Evolutionary conservation across 2,888 invertebrate genomes (phyloP), one percentile per base, ranked within the genome.

Genomic region (Clivina fossor): DNA sequence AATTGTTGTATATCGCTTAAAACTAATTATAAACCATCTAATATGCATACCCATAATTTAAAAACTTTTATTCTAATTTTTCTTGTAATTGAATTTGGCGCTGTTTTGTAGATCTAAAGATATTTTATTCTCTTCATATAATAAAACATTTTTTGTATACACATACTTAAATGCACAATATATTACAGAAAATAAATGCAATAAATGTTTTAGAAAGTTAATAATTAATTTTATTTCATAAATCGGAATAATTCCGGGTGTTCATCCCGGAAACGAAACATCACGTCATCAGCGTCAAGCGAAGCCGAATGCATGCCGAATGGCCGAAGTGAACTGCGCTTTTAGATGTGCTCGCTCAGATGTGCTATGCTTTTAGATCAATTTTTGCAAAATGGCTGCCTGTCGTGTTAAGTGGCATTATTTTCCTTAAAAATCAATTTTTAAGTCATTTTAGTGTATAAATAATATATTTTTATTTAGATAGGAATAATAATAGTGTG

Each of bases 21-120:
- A 56, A 24, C 54, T 58, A 18, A 60, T 60, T 13, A 58, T 38
- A 26, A 53, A 60, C 58, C 58, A 59, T 4, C 62, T 49, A 20
- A 56, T 54, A 51, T 60, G 56, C 19, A 58, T 48, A 16, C 48
- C 32, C 41, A 54, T 53, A 30, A 13, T 51, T 4, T 13, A 13
- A 15, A 13, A 13, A 35, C 5, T 35, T 35, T 2, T 13, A 13
- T 43, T 43, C 13, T 8, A 30, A 41, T 20, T 18, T 20, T 32
- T 13, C 13, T 15, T 41, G 9, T 4, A 18, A 20, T 53, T 24
- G 30, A 16, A 53, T 44, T 43, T 53, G 18, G 32, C 53, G 53
- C 53, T 20, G 19, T 53, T 16, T 19, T 15, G 8, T 22, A 19
- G 16, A 43, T 43, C 51, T 51, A 51, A 51, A 51, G 16, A 41